These are phyloP conservation scores for Vimba vimba DNA, from an alignment of 2,113 vertebrate species.

Conservation along the genomic window DNA sequence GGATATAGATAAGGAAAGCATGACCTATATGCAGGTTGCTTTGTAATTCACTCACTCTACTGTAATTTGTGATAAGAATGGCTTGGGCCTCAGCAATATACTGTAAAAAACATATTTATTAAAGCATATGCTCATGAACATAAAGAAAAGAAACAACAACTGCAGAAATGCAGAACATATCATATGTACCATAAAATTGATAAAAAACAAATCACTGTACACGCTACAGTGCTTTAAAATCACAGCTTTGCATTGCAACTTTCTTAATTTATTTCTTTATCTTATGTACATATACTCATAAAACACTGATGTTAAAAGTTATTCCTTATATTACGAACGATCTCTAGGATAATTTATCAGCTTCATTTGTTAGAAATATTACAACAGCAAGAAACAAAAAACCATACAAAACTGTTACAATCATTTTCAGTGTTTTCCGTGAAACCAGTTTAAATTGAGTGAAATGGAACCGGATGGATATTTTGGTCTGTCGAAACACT, in stretches of 20 bases:
- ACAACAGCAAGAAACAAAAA: slow-evolving; percentile 60
- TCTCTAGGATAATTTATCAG: slow-evolving; percentile 54
- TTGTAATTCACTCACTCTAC: neutral
- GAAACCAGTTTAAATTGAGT: slow-evolving; percentile 57
- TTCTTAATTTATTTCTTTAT: slow-evolving; percentile 57
- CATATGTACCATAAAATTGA: slow-evolving; percentile 74
- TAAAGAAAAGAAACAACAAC: slow-evolving; percentile 63
- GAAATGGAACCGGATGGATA: slow-evolving; percentile 54
- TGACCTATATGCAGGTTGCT: neutral
- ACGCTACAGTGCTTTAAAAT: slow-evolving; percentile 71
- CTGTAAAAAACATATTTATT: slow-evolving; percentile 78
- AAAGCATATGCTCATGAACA: slow-evolving; percentile 74
- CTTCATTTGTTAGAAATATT: slow-evolving; percentile 67
- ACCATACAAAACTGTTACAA: slow-evolving; percentile 69
- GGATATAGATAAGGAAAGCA: slow-evolving; percentile 3
- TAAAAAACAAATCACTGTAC: slow-evolving; percentile 76
- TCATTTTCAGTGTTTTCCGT: slow-evolving; percentile 63
- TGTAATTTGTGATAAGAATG: slow-evolving; percentile 56
- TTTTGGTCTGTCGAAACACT: slow-evolving; percentile 45
- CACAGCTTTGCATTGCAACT: slow-evolving; percentile 74
- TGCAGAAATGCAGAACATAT: slow-evolving; percentile 78
- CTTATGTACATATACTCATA: slow-evolving; percentile 65
- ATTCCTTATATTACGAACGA: slow-evolving; percentile 54
- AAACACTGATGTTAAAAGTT: slow-evolving; percentile 62
- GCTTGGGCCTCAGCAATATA: slow-evolving; percentile 61